Conservation (phyloP, 2,113 vertebrate species). For the Erythrocebus patas region DNA sequence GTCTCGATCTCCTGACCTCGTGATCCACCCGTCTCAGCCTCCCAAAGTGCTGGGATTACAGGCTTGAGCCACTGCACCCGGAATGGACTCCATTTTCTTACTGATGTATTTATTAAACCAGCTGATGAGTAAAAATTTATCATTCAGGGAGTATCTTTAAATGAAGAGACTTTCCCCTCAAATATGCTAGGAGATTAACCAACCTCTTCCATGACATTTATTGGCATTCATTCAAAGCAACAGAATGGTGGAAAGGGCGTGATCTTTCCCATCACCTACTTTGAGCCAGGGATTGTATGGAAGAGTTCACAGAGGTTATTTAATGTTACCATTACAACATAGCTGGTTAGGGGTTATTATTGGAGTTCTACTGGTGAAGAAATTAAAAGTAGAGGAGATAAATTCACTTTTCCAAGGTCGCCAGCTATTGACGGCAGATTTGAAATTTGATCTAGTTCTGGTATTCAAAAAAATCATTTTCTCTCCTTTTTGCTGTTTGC, state of each 20-base stretch:
- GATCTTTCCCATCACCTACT: background rate
- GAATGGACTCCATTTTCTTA: accelerated
- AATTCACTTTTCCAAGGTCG: too few relatives aligned
- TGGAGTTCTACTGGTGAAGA: background rate
- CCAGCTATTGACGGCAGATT: background rate
- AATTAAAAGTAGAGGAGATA: accelerated
- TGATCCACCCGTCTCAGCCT: too few relatives aligned
- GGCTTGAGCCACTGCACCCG: too few relatives aligned
- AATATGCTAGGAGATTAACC: background rate
- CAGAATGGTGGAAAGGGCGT: background rate
- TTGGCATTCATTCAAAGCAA: background rate
- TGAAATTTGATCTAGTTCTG: background rate
- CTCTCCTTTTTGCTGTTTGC: background rate
- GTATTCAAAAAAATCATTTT: background rate
- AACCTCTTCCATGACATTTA: background rate
- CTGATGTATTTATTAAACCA: too few relatives aligned
- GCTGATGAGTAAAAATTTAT: background rate
- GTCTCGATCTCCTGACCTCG: too few relatives aligned
- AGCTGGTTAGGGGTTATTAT: background rate
- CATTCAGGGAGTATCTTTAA: background rate
- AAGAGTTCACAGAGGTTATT: background rate
- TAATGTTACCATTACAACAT: background rate
- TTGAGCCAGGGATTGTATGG: background rate
- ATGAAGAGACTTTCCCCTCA: background rate
- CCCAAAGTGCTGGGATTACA: too few relatives aligned